These are phyloP conservation scores for Tachypleus tridentatus DNA, from an alignment of 1,140 invertebrate species.

Conservation along the genomic window DNA sequence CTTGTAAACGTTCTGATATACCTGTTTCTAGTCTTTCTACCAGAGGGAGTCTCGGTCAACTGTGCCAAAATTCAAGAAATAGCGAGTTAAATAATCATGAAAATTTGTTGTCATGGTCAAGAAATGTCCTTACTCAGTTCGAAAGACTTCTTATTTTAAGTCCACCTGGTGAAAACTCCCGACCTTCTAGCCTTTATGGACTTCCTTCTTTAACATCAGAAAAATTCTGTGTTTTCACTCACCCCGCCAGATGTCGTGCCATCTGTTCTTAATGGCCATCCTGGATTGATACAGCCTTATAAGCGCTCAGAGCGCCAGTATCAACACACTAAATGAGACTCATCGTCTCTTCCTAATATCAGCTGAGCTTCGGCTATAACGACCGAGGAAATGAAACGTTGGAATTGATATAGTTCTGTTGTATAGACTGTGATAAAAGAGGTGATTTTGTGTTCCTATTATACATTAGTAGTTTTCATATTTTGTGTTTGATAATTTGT, in stretches of 20 bases:
- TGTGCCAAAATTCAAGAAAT: background rate
- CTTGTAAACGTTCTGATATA: slow-evolving; percentile 19
- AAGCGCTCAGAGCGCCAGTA: background rate
- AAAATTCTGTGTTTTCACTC: background rate
- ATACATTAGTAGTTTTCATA: too few relatives aligned
- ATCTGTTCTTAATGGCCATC: background rate
- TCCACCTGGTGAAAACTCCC: slow-evolving; percentile 7
- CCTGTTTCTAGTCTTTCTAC: slow-evolving; percentile 12
- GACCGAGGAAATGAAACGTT: too few relatives aligned
- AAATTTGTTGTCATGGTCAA: background rate
- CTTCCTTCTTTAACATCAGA: slow-evolving; percentile 5
- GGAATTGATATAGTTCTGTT: too few relatives aligned
- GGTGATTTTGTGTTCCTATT: too few relatives aligned
- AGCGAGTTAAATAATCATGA: background rate
- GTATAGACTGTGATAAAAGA: too few relatives aligned
- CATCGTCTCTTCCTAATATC: background rate
- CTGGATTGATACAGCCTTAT: background rate
- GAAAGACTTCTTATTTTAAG: slow-evolving; percentile 2
- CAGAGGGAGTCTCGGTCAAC: slow-evolving; percentile 10
- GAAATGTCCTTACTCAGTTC: background rate
- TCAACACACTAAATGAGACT: background rate
- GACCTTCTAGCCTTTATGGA: slow-evolving; percentile 17
- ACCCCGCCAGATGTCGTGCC: slow-evolving; percentile 1
- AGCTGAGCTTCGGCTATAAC: too few relatives aligned
- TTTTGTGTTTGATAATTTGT: too few relatives aligned